Evolutionary conservation across 1,140 invertebrate species (phyloP), one percentile per base, ranked within the genome.

Genomic region (Melitaea cinxia): DNA sequence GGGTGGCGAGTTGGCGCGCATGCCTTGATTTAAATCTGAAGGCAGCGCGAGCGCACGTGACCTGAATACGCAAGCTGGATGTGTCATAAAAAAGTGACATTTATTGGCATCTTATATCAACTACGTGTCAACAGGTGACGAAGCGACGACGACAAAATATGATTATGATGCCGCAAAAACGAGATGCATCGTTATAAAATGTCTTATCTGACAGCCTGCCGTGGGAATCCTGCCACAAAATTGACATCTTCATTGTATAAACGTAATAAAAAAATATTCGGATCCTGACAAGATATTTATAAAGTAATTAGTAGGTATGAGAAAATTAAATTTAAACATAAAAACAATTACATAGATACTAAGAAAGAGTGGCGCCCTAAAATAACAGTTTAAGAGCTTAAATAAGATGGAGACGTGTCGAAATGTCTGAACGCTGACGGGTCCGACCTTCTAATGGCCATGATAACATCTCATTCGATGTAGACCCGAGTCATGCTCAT

Each of bases 91-190:
- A 89, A 88, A 88, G 87, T 88, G 88, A 90, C 85, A 82, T 88
- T 90, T 88, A 90, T 90, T 90, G 82, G 83, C 80, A 77, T 82
- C 85, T 90, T 86, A 88, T 88, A 88, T 85, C 85, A 88, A 82
- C 83, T 74, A 82, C 77, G 79, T 85, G 85, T 80, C 68, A 69
- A 59, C 82, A 81, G 78, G 75, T 80, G 87, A 82, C 78, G 72
- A 49, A 74, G 74, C 73, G 72, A 45, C 71, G 75, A 72, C 76
- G 72, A 80, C 78, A 76, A 77, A 72, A 33, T 77, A 74, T 75
- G 75, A 65, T 85, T 81, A 80, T 84, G 83, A 83, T 77, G 68
- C 77, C 81, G 85, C 85, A 85, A 88, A 90, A 88, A 87, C 74
- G 69, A 67, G 70, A 77, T 72, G 70, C 42, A 66, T 73, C 68